phyloP scores from a whole-genome alignment of 2,113 vertebrate genomes.

The Aegithalos caudatus region DNA sequence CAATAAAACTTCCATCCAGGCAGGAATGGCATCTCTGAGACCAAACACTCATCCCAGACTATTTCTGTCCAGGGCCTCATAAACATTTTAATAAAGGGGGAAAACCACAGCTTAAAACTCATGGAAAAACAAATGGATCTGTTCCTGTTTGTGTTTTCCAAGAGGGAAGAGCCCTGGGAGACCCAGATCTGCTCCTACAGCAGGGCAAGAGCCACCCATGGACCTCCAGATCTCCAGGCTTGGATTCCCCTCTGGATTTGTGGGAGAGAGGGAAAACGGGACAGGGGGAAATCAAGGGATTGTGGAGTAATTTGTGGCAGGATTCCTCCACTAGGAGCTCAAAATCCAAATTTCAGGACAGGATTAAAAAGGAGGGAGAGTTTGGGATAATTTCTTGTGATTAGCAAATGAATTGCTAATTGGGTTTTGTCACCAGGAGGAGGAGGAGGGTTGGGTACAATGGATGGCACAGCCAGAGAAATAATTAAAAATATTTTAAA shows the following conservation, averaged over 20 bases:
- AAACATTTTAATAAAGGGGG: background rate
- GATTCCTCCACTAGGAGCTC: background rate
- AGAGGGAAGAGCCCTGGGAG: background rate
- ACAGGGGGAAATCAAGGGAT: background rate
- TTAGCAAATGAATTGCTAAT: background rate
- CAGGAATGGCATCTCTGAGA: background rate
- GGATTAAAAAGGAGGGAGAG: background rate
- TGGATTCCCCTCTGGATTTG: background rate
- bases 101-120: background rate
- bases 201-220: background rate
- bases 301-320: background rate
- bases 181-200: background rate
- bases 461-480: background rate
- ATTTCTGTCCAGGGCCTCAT: background rate
- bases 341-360: background rate
- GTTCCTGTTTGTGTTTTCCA: background rate
- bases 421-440: background rate
- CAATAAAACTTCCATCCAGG: background rate
- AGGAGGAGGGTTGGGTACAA: background rate
- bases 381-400: accelerated
- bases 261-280: background rate
- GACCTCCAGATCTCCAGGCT: background rate
- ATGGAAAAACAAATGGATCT: background rate
- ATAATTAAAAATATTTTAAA: too few species aligned
- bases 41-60: background rate